Base-by-base conservation (phyloP, 2,797 vertebrate genomes). In the Psittacula derbiana region DNA sequence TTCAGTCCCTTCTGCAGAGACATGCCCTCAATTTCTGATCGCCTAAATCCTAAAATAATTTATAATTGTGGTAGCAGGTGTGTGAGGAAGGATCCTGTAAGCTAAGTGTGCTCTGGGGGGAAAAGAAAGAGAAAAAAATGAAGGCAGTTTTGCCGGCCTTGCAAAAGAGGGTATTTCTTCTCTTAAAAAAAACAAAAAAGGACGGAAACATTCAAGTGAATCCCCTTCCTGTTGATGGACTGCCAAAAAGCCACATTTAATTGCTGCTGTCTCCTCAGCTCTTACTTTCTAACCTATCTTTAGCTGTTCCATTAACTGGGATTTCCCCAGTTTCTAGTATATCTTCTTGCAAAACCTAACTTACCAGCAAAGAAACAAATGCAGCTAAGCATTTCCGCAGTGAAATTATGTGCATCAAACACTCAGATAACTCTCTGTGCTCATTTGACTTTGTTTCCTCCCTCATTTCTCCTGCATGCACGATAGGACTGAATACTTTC, bases 261-360 rank as follows among this genome's bases (percentile, higher is more conserved):
- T 30, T 74, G 49, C 49, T 84, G 25, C 44, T 73, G 64, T 53
- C 66, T 74, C 6, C 1, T 78, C 72, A 83, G 58, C 40, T 91
- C n/a, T 71, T 85, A 80, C 71, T 87, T 93, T 94, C 71, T 61
- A 92, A 88, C 57, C 44, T 73, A 43, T 53, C 71, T 88, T 95
- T 43, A 93, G 52, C 62, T 50, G 8, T 62, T 90, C 49, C 62
- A 57, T 65, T 86, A 76, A 80, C 20, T 38, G 20, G 43, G 50
- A 79, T 90, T 84, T 83, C 66, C 52, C 73, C 31, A 33, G 55
- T 82, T 84, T 88, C 73, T 47, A 30, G 86, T 13, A 8, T 8
- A 85, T 31, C 40, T 78, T 38, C 21, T 85, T 74, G 49, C 78
- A 89, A 82, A 70, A 16, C 12, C 41, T 50, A 70, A 71, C 53